Evolutionary conservation across 2,888 invertebrate species (phyloP), one percentile per base, ranked within the genome.

Genomic region (Pseudolycoriella hygida): DNA sequence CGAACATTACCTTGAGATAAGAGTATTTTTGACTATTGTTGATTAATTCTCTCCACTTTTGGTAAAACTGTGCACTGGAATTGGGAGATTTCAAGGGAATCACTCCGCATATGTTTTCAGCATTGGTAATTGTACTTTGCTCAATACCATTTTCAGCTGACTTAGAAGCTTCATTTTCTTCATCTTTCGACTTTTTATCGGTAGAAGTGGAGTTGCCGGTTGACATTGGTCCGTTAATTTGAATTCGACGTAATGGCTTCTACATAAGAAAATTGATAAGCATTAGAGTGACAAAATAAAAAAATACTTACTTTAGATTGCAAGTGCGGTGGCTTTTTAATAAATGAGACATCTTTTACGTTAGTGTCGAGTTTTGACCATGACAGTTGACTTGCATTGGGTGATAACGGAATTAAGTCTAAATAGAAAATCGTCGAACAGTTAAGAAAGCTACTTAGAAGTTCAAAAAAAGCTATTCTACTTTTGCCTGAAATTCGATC

Each of bases 271-370:
- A 25, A 25, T 4, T 25, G 25, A 25, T 6, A 25, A 8, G 8
- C 8, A 25, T 25, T 25, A 25, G 8, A 25, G 8, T 25, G n/a
- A n/a, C n/a, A n/a, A n/a, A n/a, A n/a, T n/a, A n/a, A n/a, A 25
- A 1, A 64, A 6, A 8, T 11, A 4, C 6, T 40, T 17, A 40
- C 40, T 17, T 57, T 61, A 1, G 64, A 65, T 41, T 62, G 57
- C 40, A 55, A 53, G 38, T 59, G 57, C 6, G 59, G 53, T 3
- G 60, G 57, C 44, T 64, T 65, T n/a, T 57, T 57, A 19, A 57
- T 50, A 15, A 60, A 57, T 19, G 55, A 46, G 32, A 64, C 58
- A 12, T 61, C 56, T 4, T 58, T 44, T 32, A 58, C 44, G 32
- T 60, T 54, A 2, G 50, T 40, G 42, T 37, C 40, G 15, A 12